Base-by-base conservation (phyloP, 2,888 invertebrate genomes). In the Fragum fragum region DNA sequence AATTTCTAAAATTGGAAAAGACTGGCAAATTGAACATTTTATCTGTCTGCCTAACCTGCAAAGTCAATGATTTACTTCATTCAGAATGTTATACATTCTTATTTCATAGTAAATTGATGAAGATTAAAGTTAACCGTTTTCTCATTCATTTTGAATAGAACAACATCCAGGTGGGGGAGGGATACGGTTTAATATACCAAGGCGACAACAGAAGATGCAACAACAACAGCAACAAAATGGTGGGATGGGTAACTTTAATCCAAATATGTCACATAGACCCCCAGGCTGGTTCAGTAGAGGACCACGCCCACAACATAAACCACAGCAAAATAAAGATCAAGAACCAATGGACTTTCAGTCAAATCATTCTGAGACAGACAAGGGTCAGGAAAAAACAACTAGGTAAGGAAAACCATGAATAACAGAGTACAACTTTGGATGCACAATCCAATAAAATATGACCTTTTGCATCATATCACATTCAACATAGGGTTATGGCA, bases 141-240 rank as follows among this genome's bases (percentile, higher is more conserved):
- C 11, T 57, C 3, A 29, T 59, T 59, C 16, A 23, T 61, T 61
- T 32, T 18, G 72, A 83, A 18, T 80, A 93, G 92, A 92, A 82
- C 81, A 79, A 71, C 91, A 93, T 23, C 92, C 93, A 18, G 93
- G 92, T 39, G 79, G 93, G 18, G 91, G 91, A 61, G 92, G 92
- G 5, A 93, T 94, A 28, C 87, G 93, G 36, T 94, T 94, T 79
- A 90, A 93, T 74, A 86, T 94, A 6, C 92, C 93, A 21, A 94
- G 93, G 70, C 88, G 96, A 90, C 76, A 76, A 59, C 85, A 81
- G 53, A 86, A 80, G 39, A 81, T 77, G 76, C 83, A 85, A 55
- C 63, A 63, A 32, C 63, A 32, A 32, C 66, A 66, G 11, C 39
- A 66, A 16, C 66, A 71, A 42, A 74, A 70, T 28, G 57, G 47